Base-by-base conservation (phyloP, 2,113 vertebrate species). In the Furnarius figulus region DNA sequence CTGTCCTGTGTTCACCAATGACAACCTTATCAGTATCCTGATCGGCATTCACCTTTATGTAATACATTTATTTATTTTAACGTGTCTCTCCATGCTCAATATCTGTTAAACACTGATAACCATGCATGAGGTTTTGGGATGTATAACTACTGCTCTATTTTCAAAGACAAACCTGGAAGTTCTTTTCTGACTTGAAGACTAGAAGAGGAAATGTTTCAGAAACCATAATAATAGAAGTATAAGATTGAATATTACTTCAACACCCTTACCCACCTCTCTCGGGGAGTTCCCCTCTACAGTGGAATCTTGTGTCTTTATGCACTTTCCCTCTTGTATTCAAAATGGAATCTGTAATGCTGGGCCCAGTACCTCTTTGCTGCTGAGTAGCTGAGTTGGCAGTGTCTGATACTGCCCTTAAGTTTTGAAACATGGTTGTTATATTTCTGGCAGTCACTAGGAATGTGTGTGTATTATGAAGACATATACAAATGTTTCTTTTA, bases 261-360 rank as follows among this genome's bases (percentile, higher is more conserved):
- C 20, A 58, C 27, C 14, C 10, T 50, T 46, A 19, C 12, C 9
- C 33, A 1, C 40, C 49, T 70, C 28, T 75, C 6, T 75, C 19
- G 23, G 8, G 3, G 19, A 35, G 3, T 52, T 91, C 20, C 20
- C 33, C 3, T 0, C 2, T 9, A 4, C 3, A 12, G 10, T n/a
- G 22, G 44, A 68, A 21, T 89, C 35, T 49, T 59, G 13, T 2
- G 1, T 56, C n/a, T 83, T 61, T 27, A 19, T 68, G 35, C 8
- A 3, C 28, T 84, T 80, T 10, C 25, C 14, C 3, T 53, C 12
- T 67, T 72, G 20, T 52, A 14, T 47, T 91, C 11, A 25, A 25
- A 91, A 72, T 30, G 33, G 24, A 50, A 24, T 55, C 10, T 73
- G 14, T 22, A 13, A 1, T 37, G 11, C 44, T 28, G 33, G 73